Evolutionary conservation across 1,140 invertebrate genomes (phyloP), one percentile per base, ranked within the genome.

Genomic region (Penaeus chinensis): DNA sequence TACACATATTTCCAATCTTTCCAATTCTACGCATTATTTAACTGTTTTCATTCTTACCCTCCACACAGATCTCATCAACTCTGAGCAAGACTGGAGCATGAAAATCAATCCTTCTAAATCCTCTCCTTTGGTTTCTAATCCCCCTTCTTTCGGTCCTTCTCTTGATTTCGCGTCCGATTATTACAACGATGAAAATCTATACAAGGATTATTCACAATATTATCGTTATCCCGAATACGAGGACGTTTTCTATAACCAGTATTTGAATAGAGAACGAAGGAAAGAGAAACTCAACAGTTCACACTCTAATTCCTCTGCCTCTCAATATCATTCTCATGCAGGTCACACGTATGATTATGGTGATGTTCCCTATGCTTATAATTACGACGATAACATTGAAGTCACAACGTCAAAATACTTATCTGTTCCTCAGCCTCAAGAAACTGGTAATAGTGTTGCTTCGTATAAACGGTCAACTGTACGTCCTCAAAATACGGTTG

Each of bases 41-140:
- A 42, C n/a, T 42, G 27, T 24, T 84, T 54, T 82, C 66, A 27
- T 69, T 22, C 62, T 37, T 19, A 22, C 32, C 74, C 32, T 76
- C 80, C 54, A 82, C n/a, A 61, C 85, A 87, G 85, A 87, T 81
- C 77, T 87, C 69, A 66, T 42, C 37, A 27, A 60, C 8, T 13
- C 76, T 81, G 85, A 60, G 8, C 85, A 87, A 76, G 85, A 87
- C 60, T 87, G 85, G 85, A 87, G 85, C 79, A 87, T 87, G 85
- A 87, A 87, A 87, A 60, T 87, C 80, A 80, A 42, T 42, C 76
- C 78, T 71, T 27, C 65, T 8, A 27, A 78, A 5, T 42, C 37
- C 4, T 76, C 47, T 63, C 74, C 54, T 54, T 54, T 16, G 54
- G 54, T 54, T 13, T 54, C 85, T 42, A 42, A 77, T 24, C 69